phyloP scores from a whole-genome alignment of 2,113 vertebrate genomes.

The Quiscalus mexicanus region DNA sequence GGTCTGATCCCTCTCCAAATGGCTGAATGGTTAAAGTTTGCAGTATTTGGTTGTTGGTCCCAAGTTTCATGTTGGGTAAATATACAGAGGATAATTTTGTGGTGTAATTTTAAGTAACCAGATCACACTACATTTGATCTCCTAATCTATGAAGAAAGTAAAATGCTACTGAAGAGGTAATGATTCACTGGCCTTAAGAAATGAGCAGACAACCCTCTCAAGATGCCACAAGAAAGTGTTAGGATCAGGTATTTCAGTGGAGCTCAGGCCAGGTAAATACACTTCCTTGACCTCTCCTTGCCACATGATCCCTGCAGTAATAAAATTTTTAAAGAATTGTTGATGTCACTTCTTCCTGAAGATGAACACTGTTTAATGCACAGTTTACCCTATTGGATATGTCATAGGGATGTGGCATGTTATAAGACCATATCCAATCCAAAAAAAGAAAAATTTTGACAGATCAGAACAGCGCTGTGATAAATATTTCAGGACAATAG shows the following conservation, averaged over 20 bases:
- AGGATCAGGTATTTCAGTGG: not conserved
- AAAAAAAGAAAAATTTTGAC: not conserved
- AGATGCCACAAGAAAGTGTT: not conserved
- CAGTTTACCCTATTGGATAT: not conserved
- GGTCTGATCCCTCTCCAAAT: not conserved
- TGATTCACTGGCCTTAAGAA: not conserved
- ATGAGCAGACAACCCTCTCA: not conserved
- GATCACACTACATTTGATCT: not conserved
- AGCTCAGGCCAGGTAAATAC: not conserved
- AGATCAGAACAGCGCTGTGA: not conserved
- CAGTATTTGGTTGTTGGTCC: not conserved
- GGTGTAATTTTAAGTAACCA: not conserved
- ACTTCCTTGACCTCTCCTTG: not conserved
- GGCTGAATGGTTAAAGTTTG: not conserved
- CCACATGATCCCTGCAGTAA: not conserved
- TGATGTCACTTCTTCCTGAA: not conserved
- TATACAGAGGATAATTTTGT: not conserved
- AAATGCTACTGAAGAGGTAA: not conserved
- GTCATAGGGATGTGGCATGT: not conserved
- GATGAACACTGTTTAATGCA: not conserved
- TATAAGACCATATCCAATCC: not conserved
- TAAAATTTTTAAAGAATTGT: not conserved
- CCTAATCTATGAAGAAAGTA: not conserved
- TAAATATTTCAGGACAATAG: not conserved
- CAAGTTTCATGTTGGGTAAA: not conserved